phyloP scores from a whole-genome alignment of 2,888 invertebrate genomes.

The Iphiclides podalirius region DNA sequence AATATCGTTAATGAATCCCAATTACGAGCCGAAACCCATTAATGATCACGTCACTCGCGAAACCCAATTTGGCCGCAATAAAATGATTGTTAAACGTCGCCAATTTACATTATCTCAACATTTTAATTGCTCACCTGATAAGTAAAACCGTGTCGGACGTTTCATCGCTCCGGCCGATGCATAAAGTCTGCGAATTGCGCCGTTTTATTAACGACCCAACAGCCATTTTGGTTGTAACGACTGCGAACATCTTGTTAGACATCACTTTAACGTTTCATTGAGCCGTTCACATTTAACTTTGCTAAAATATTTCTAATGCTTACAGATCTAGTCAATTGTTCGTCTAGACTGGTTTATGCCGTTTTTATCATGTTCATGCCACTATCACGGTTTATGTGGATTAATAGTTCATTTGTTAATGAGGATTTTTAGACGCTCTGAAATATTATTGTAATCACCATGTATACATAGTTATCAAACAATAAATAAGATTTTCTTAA shows the following conservation, averaged over 20 bases:
- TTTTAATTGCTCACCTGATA: slow-evolving; percentile 32
- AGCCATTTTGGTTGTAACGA: slow-evolving; percentile 11
- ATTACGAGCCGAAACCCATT: slow-evolving; percentile 14
- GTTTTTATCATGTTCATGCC: too few species aligned
- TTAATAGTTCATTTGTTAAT: too few species aligned
- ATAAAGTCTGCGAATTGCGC: slow-evolving; percentile 14
- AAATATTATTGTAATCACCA: too few species aligned
- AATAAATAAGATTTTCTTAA: too few species aligned
- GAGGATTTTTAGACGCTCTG: too few species aligned
- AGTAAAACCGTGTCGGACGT: slow-evolving; percentile 16
- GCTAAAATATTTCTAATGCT: neutral
- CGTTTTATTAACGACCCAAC: slow-evolving; percentile 14
- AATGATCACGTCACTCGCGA: slow-evolving; percentile 23
- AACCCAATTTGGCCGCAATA: slow-evolving; percentile 27
- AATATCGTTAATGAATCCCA: slow-evolving; percentile 1
- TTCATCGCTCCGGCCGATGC: neutral
- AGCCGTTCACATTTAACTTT: neutral
- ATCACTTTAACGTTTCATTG: neutral
- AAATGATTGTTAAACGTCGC: slow-evolving; percentile 31
- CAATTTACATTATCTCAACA: slow-evolving; percentile 37
- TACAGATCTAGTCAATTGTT: neutral
- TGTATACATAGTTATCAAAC: too few species aligned
- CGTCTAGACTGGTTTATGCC: too few species aligned
- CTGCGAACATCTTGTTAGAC: slow-evolving; percentile 11
- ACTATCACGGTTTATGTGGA: too few species aligned